These are phyloP conservation scores for Triplophysa rosa DNA, from an alignment of 2,113 vertebrate genomes.

Conservation along the genomic window DNA sequence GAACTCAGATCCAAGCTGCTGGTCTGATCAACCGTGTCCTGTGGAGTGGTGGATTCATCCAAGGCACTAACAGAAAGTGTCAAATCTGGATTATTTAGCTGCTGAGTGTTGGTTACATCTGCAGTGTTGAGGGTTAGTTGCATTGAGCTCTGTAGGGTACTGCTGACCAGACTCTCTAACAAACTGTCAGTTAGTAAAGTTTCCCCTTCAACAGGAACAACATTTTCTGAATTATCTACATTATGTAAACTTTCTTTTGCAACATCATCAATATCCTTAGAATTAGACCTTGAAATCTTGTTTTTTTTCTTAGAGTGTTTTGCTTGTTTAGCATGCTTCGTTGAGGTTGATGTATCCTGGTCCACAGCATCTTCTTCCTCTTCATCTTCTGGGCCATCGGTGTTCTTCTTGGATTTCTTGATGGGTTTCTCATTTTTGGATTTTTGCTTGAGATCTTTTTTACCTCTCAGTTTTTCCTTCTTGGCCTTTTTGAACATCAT, in stretches of 20 bases:
- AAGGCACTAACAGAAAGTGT: not conserved
- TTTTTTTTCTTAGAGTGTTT: not conserved
- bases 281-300: not conserved
- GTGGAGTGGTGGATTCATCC: not conserved
- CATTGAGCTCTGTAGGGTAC: not conserved
- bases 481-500: constrained; percentile 53
- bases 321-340: not conserved
- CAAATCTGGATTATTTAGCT: not conserved
- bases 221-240: not conserved
- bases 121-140: not conserved
- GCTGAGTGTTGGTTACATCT: constrained; percentile 6
- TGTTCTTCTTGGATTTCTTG: not conserved
- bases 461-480: constrained; percentile 21
- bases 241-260: constrained; percentile 7
- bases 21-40: constrained; percentile 50
- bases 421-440: not conserved
- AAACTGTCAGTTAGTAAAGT: not conserved
- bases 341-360: not conserved
- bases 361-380: not conserved
- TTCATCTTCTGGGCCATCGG: not conserved
- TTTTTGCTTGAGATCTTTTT: not conserved
- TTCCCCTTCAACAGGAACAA: not conserved
- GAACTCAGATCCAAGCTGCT: constrained; percentile 25
- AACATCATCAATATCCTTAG: not conserved
- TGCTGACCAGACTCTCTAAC: not conserved